Conservation (phyloP, 2,113 vertebrate species). For the Aptenodytes patagonicus region DNA sequence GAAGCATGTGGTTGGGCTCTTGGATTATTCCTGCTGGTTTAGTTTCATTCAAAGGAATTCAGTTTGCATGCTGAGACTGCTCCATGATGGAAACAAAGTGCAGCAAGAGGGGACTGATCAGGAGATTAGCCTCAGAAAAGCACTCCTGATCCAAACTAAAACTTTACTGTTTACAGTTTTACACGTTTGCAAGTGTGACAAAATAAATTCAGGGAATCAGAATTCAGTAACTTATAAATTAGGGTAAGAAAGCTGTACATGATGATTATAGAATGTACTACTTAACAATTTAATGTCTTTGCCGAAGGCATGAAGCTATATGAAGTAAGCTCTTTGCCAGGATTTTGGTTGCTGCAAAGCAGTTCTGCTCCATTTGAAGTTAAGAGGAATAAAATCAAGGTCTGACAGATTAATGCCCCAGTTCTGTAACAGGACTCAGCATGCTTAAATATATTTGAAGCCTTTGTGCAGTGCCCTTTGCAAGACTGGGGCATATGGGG, state of each 20-base stretch:
- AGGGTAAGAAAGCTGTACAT: neutral
- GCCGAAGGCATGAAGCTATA: neutral
- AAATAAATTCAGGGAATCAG: neutral
- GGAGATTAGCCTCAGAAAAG: neutral
- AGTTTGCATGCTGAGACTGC: neutral
- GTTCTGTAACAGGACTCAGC: neutral
- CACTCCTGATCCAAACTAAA: neutral
- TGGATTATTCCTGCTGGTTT: neutral
- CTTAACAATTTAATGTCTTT: neutral
- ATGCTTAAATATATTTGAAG: neutral
- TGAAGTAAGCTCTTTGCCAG: neutral
- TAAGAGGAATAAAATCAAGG: neutral
- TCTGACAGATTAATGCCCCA: neutral
- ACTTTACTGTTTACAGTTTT: neutral
- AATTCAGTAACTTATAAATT: neutral
- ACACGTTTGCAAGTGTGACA: neutral
- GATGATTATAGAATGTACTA: neutral
- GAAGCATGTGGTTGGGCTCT: neutral
- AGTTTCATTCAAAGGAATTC: neutral
- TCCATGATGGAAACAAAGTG: neutral
- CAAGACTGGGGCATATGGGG: neutral
- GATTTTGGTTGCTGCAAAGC: neutral
- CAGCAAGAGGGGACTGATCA: neutral
- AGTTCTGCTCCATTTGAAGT: neutral
- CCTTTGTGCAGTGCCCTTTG: neutral